Base-by-base conservation (phyloP, 64 coral and sea anemone genomes). In the Acropora tenuis region DNA sequence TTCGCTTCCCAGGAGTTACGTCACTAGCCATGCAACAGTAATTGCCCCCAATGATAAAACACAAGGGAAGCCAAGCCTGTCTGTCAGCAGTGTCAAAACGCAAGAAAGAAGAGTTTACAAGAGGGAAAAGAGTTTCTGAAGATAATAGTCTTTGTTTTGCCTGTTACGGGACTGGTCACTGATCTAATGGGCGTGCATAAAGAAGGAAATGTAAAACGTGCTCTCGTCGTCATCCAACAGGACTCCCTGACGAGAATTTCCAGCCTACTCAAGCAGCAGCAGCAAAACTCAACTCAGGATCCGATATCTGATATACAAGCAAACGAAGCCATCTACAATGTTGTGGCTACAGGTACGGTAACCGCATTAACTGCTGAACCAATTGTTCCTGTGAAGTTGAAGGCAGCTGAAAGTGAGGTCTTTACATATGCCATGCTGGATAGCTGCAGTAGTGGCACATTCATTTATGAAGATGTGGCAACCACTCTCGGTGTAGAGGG, bases 221-320 rank as follows among this genome's bases (percentile, higher is more conserved):
- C 30, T 30, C 30, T 30, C 74, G 80, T 68, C 88, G 88, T 41
- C 96, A 98, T 69, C 96, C 92, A n/a, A 92, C 89, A 6, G 90
- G 84, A 41, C 93, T 98, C 13, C 96, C 86, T 75, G 89, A 91
- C 68, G 58, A 97, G 8, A 89, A 89, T 6, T 92, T 83, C 61
- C n/a, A 9, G 43, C 58, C 47, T 43, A 42, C 5, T 73, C 46
- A 89, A 94, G 86, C 15, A 44, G 58, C 76, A 6, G 1, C 80
- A 44, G 15, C 88, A 52, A 45, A 67, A 46, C 11, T 6, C 76
- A 48, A 11, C 30, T 50, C 1, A 55, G 45, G 1, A 19, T 18
- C 5, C 20, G 46, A 63, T 53, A 47, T 18, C 63, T 43, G 41
- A 73, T 53, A 40, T 42, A 19, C 77, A 72, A 61, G 75, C 11